Conservation (phyloP, 2,797 vertebrate genomes). For the Channallabes apus region DNA sequence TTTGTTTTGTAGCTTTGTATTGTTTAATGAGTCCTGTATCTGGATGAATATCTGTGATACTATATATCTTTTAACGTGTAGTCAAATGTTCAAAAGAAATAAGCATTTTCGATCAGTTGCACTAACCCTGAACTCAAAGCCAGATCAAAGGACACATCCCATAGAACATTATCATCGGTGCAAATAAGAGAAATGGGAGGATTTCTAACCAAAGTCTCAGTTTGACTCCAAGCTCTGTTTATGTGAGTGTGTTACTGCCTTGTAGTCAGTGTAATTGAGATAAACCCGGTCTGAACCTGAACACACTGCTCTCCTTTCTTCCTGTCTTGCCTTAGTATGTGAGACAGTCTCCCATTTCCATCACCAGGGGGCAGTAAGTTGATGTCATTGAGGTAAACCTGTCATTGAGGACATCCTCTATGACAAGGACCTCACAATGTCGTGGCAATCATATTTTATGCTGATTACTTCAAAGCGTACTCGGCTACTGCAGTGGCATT, state of each 20-base stretch:
- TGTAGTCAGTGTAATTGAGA: not conserved
- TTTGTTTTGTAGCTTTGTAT: not conserved
- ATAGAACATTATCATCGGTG: not conserved
- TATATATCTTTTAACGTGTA: not conserved
- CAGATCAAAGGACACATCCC: not conserved
- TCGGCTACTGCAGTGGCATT: not conserved
- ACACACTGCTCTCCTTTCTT: not conserved
- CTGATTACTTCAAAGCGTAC: slow-evolving; percentile 9
- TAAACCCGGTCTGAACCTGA: not conserved
- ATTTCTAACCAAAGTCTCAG: not conserved
- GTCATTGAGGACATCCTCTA: slow-evolving; percentile 72
- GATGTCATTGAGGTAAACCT: slow-evolving; percentile 43
- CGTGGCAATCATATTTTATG: slow-evolving; percentile 56
- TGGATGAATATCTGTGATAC: not conserved
- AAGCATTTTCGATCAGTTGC: not conserved
- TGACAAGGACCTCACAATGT: slow-evolving; percentile 66
- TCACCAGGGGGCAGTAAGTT: slow-evolving; percentile 62
- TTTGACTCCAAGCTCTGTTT: not conserved
- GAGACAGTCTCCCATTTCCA: not conserved
- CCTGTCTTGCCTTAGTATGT: not conserved
- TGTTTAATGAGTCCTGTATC: not conserved
- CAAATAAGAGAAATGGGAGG: not conserved
- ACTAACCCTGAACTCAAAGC: not conserved
- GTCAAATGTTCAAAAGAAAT: not conserved
- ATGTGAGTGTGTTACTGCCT: no score